Conservation (phyloP, 2,113 vertebrate genomes). For the Brachypteracias leptosomus region DNA sequence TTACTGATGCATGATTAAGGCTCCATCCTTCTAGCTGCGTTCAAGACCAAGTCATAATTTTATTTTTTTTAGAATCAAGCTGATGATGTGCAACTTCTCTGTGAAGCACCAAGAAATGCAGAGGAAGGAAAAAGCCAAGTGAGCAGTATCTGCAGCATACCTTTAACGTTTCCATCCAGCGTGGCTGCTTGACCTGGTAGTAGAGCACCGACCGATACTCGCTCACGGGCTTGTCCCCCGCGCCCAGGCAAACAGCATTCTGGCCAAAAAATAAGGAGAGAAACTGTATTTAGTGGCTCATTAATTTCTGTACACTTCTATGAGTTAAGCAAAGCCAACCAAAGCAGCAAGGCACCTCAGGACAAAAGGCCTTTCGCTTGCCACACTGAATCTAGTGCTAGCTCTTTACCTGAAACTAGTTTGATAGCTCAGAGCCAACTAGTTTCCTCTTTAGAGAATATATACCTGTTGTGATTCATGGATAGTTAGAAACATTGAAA, state of each 20-base stretch:
- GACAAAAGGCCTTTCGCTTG: too few species aligned
- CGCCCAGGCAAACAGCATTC: conserved; percentile 92
- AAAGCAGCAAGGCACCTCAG: too few species aligned
- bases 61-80: not conserved
- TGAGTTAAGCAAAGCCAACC: not conserved
- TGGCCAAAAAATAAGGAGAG: not conserved
- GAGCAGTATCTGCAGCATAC: conserved; percentile 36
- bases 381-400: not conserved
- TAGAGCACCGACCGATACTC: conserved; percentile 94
- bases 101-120: not conserved
- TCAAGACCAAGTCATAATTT: not conserved
- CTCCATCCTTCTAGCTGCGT: not conserved
- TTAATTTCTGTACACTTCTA: not conserved
- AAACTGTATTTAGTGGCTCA: not conserved
- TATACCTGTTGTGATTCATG: not conserved
- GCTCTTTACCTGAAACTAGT: not conserved
- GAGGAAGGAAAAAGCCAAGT: not conserved
- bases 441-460: not conserved
- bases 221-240: conserved; percentile 87
- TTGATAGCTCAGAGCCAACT: not conserved
- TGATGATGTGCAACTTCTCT: not conserved
- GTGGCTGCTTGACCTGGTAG: conserved; percentile 96
- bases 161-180: conserved; percentile 98
- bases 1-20: not conserved
- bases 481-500: not conserved